phyloP scores from a whole-genome alignment of 2,888 invertebrate genomes.

The Drosophila acutilabella region DNA sequence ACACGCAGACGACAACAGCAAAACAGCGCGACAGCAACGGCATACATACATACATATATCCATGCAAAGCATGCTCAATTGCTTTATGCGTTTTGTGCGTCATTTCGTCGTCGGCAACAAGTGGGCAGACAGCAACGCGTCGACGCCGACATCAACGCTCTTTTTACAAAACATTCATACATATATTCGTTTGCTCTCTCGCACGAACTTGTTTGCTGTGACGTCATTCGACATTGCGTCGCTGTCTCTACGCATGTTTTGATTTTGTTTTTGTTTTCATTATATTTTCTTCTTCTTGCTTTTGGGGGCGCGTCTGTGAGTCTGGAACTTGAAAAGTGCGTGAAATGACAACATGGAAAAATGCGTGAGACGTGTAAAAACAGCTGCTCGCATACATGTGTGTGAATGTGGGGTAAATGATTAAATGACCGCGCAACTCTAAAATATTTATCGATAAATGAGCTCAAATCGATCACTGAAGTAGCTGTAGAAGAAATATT shows the following conservation, averaged over 20 bases:
- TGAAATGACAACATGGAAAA: constrained; percentile 23
- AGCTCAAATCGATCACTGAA: constrained; percentile 20
- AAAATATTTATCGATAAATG: constrained; percentile 16
- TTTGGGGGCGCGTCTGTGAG: constrained; percentile 58
- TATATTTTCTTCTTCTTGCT: constrained; percentile 8
- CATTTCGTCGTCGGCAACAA: constrained; percentile 67
- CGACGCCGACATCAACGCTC: constrained; percentile 18
- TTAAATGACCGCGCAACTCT: neutral
- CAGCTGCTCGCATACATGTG: constrained; percentile 40
- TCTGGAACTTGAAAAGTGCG: constrained; percentile 51
- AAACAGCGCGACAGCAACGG: constrained; percentile 1
- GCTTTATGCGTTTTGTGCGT: constrained; percentile 69
- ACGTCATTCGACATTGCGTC: constrained; percentile 47
- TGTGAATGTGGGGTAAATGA: neutral
- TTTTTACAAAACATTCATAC: neutral
- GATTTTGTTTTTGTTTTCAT: constrained; percentile 23
- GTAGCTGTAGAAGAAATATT: neutral
- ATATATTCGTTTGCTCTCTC: constrained; percentile 1
- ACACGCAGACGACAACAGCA: constrained; percentile 36
- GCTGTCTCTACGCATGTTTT: constrained; percentile 49
- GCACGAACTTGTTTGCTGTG: constrained; percentile 52
- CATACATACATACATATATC: neutral
- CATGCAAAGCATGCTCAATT: constrained; percentile 42
- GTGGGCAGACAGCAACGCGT: constrained; percentile 53
- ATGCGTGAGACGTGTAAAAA: constrained; percentile 32